Conservation (phyloP, 2,888 invertebrate species). For the Euzetes globulus region DNA sequence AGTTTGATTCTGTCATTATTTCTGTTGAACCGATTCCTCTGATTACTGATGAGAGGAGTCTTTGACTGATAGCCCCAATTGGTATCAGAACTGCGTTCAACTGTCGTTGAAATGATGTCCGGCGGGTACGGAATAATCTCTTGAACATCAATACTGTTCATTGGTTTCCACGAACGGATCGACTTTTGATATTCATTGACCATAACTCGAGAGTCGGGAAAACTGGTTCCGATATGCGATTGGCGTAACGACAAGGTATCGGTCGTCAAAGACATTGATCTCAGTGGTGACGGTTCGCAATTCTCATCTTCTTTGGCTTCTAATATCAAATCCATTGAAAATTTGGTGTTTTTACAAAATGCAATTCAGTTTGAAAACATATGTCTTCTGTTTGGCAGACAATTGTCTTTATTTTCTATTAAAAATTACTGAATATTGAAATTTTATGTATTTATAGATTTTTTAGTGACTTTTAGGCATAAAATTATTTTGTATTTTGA, state of each 20-base stretch:
- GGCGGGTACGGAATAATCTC: slow-evolving; percentile 46
- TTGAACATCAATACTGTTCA: neutral
- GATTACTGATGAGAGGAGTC: neutral
- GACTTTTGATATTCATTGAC: slow-evolving; percentile 18
- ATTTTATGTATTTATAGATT: too few species aligned
- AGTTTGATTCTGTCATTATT: neutral
- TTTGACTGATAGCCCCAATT: slow-evolving; percentile 22
- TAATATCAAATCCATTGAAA: slow-evolving; percentile 17
- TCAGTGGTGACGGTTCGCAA: slow-evolving; percentile 35
- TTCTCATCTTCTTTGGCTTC: neutral
- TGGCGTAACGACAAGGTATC: slow-evolving; percentile 48
- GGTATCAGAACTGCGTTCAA: slow-evolving; percentile 42
- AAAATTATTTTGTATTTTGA: neutral
- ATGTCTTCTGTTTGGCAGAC: too few species aligned
- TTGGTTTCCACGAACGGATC: neutral
- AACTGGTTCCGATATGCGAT: neutral
- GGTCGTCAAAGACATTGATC: slow-evolving; percentile 39
- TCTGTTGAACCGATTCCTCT: neutral
- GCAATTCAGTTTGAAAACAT: neutral
- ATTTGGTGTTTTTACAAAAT: too few species aligned
- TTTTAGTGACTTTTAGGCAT: too few species aligned
- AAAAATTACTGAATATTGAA: too few species aligned
- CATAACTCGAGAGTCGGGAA: neutral
- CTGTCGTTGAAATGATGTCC: slow-evolving; percentile 44
- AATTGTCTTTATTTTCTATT: too few species aligned